These are phyloP conservation scores for Podotricha telesiphe DNA, from an alignment of 2,888 invertebrate species.

Conservation along the genomic window DNA sequence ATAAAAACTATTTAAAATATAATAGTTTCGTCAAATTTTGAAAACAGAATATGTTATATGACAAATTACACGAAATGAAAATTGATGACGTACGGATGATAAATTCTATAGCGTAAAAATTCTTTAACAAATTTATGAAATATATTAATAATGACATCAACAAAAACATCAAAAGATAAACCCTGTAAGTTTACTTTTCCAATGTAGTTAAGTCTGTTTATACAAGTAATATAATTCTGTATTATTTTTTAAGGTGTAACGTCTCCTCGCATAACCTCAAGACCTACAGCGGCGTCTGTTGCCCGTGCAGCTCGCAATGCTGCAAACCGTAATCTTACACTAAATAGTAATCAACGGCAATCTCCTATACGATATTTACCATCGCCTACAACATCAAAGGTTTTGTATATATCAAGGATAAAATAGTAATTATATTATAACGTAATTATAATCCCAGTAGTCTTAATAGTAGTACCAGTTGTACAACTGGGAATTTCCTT, in stretches of 20 bases:
- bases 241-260: constrained; percentile 36
- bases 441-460: no score
- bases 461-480: no score
- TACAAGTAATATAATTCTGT: neutral
- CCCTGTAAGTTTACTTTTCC: constrained; percentile 56
- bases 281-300: constrained; percentile 71
- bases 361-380: constrained; percentile 54
- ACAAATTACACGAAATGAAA: constrained; percentile 38
- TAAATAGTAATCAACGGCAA: constrained; percentile 50
- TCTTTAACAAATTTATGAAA: constrained; percentile 34
- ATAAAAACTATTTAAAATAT: constrained; percentile 8
- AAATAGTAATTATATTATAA: neutral
- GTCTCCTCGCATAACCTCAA: constrained; percentile 63
- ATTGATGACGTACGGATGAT: constrained; percentile 34
- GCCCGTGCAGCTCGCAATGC: constrained; percentile 76
- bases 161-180: constrained; percentile 69
- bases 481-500: no score
- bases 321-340: constrained; percentile 61
- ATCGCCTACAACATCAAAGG: constrained; percentile 52
- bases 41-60: constrained; percentile 42
- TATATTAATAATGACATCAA: constrained; percentile 58
- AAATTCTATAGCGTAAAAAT: constrained; percentile 23
- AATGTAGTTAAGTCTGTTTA: neutral
- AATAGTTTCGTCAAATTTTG: constrained; percentile 31
- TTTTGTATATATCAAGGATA: constrained; percentile 34